Evolutionary conservation across 2,888 invertebrate genomes (phyloP).

Genomic region (Pantelozetes paolii): DNA sequence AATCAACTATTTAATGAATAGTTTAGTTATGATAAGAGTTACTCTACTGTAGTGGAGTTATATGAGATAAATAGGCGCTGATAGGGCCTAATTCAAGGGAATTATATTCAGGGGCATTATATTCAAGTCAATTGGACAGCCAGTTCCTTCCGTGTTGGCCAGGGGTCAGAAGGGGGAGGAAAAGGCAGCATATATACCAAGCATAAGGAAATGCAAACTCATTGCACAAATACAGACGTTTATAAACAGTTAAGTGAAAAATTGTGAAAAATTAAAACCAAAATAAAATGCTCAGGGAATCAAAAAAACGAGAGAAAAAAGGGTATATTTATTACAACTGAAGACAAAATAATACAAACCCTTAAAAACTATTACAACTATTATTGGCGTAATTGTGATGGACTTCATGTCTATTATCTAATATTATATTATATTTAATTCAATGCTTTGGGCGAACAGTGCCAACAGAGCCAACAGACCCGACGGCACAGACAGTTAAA

Average conservation of each 20-base stretch:
- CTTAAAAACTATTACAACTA: not conserved
- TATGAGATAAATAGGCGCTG: no score
- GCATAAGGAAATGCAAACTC: not conserved
- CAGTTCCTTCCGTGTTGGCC: not conserved
- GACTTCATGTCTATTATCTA: constrained; percentile 2
- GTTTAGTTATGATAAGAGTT: no score
- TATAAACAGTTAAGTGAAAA: no score
- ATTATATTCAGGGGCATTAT: no score
- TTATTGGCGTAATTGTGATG: constrained; percentile 20
- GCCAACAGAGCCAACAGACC: constrained; percentile 5
- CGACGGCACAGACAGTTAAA: not conserved
- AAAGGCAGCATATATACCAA: not conserved
- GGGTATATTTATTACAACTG: constrained; percentile 6
- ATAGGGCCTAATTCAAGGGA: no score
- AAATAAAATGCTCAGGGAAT: not conserved
- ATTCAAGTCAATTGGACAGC: not conserved
- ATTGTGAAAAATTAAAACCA: not conserved
- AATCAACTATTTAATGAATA: no score
- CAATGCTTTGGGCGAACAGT: constrained; percentile 8
- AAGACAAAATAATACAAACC: not conserved
- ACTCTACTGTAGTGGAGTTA: no score
- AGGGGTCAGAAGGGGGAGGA: not conserved
- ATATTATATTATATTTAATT: not conserved
- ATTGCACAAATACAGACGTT: not conserved
- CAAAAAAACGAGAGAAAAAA: not conserved